These are phyloP conservation scores for Dissostichus mawsoni DNA, from an alignment of 2,113 vertebrate species.

Conservation along the genomic window DNA sequence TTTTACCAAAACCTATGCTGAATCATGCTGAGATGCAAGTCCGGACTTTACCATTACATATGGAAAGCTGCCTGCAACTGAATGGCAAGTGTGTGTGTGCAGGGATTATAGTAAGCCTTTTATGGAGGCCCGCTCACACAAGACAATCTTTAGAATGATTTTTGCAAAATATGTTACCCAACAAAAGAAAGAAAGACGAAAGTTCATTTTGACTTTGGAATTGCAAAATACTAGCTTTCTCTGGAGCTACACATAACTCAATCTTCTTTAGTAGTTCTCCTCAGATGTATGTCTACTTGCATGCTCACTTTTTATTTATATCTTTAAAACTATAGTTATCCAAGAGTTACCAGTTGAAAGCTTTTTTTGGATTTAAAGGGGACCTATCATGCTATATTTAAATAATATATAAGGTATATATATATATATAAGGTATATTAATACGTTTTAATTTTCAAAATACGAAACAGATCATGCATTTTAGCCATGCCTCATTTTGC, in stretches of 20 bases:
- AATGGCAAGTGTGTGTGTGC: too few relatives aligned
- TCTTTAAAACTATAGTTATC: too few relatives aligned
- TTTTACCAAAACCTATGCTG: not conserved
- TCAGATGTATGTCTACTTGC: not conserved
- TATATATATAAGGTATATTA: too few relatives aligned
- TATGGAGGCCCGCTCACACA: not conserved
- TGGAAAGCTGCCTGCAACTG: not conserved
- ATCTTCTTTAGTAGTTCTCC: not conserved
- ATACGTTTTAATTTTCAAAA: too few relatives aligned
- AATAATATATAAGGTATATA: too few relatives aligned
- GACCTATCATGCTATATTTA: too few relatives aligned
- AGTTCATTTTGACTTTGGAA: not conserved
- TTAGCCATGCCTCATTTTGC: too few relatives aligned
- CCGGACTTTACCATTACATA: not conserved
- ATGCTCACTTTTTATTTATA: not conserved
- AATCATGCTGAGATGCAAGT: not conserved
- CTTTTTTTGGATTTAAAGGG: too few relatives aligned
- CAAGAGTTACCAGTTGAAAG: too few relatives aligned
- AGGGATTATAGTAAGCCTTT: not conserved
- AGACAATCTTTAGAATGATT: not conserved
- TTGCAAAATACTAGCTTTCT: not conserved
- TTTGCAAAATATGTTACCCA: not conserved
- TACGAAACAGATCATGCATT: too few relatives aligned
- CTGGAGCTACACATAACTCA: not conserved
- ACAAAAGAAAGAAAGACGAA: not conserved